Base-by-base conservation (phyloP, 2,888 invertebrate species). In the Plagodis pulveraria region DNA sequence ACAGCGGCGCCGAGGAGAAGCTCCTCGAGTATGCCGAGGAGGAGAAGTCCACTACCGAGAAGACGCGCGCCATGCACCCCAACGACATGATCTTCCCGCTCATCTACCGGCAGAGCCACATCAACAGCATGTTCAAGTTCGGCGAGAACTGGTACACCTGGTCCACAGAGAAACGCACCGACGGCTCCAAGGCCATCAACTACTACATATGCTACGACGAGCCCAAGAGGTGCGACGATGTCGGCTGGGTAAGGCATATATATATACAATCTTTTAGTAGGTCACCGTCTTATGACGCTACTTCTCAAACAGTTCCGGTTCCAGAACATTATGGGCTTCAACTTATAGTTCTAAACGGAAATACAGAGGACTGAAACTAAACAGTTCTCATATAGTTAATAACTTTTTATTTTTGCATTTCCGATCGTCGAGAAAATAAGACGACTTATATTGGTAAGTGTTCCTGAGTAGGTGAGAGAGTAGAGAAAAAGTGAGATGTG, bases 121-220 rank as follows among this genome's bases (percentile, higher is more conserved):
- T 91, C 38, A 91, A 89, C 66, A 90, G 89, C 65, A 90, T 91
- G 91, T 91, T 91, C 65, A 91, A 91, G 70, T 89, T 89, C 62
- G 89, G 88, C 2, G 89, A 87, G 60, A 90, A 87, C 62, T 91
- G 91, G 91, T 91, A 91, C 68, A 91, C 91, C 22, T 91, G 91
- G 91, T 84, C 90, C 2, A 81, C 80, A 0, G 91, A 91, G 62
- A 89, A 86, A 54, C 73, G 88, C 7, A 72, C 78, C 0, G 91
- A 91, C 55, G 91, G 91, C 2, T 86, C 91, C 0, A 88, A 85
- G 44, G 86, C 80, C 0, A 74, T 78, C 12, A 89, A 82, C 62
- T 91, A 91, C 71, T 91, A 83, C 65, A 80, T 90, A 50, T 91
- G 91, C 62, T 89, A 87, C 56, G 91, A 91, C 42, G 91, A 91